These are phyloP conservation scores for Pluvialis apricaria DNA, from an alignment of 2,113 vertebrate genomes.

Conservation along the genomic window DNA sequence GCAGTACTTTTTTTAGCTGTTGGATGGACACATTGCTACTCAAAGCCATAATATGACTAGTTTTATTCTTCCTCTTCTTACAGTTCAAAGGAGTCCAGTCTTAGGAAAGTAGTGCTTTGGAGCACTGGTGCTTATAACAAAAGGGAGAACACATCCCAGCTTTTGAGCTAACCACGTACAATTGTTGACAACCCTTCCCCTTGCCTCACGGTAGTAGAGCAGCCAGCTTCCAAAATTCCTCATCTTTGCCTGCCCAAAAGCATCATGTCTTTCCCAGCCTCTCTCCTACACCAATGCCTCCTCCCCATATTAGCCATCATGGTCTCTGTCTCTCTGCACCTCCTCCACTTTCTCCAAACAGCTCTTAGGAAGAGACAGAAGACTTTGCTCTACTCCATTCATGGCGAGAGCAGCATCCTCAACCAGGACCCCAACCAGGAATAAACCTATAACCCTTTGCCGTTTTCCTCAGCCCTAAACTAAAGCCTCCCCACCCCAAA, in stretches of 20 bases:
- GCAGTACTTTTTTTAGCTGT: background rate
- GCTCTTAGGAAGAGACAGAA: background rate
- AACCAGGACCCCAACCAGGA: background rate
- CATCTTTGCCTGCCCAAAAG: background rate
- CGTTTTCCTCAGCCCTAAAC: background rate
- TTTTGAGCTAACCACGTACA: background rate
- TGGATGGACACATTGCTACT: background rate
- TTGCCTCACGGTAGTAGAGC: background rate
- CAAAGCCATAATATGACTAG: background rate
- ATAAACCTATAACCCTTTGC: background rate
- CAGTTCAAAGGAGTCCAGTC: background rate
- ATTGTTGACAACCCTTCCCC: background rate
- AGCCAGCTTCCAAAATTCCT: background rate
- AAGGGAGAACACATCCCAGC: background rate
- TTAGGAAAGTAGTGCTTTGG: background rate
- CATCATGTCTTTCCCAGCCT: background rate
- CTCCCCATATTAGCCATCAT: background rate
- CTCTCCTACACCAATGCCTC: background rate
- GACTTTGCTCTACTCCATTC: background rate
- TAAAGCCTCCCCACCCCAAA: background rate
- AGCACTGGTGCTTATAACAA: background rate
- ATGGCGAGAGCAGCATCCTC: background rate
- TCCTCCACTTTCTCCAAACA: background rate
- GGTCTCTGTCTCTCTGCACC: background rate
- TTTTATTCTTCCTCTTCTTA: background rate